Conservation (phyloP, 2,113 vertebrate genomes). For the Megaleporinus macrocephalus region DNA sequence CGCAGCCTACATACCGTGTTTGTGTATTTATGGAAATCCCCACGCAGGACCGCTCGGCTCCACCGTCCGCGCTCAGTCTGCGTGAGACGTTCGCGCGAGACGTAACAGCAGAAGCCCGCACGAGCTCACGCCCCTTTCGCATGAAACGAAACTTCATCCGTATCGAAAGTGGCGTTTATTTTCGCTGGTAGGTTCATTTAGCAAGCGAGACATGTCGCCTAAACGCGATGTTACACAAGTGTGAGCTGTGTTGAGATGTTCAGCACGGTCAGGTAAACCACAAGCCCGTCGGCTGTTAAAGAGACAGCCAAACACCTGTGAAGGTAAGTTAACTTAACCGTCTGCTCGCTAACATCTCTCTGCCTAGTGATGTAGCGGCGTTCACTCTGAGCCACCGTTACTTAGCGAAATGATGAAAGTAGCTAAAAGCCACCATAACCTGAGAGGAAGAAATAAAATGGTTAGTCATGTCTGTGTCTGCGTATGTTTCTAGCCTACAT, state of each 20-base stretch:
- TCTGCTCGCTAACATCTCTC: too few species aligned
- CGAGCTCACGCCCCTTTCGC: constrained; percentile 67
- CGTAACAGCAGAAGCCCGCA: not conserved
- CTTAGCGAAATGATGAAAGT: too few species aligned
- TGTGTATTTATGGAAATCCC: not conserved
- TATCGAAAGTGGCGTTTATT: not conserved
- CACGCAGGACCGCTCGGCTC: not conserved
- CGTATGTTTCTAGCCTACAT: too few species aligned
- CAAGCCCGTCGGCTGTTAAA: too few species aligned
- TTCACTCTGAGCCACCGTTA: too few species aligned
- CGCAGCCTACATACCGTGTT: not conserved
- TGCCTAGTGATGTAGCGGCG: not conserved
- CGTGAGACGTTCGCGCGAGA: not conserved
- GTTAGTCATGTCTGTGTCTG: too few species aligned
- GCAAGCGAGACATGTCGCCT: too few species aligned
- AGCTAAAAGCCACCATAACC: too few species aligned
- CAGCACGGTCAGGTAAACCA: too few species aligned
- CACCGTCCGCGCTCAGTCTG: not conserved
- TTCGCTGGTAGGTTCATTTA: not conserved
- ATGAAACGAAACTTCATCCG: constrained; percentile 71
- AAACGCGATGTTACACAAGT: too few species aligned
- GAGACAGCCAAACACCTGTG: not conserved
- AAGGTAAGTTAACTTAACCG: not conserved
- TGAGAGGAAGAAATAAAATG: too few species aligned
- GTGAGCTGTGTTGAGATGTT: too few species aligned